Evolutionary conservation across 1,140 invertebrate species (phyloP), one percentile per base, ranked within the genome.

Genomic region (Paralvinella palmiformis): DNA sequence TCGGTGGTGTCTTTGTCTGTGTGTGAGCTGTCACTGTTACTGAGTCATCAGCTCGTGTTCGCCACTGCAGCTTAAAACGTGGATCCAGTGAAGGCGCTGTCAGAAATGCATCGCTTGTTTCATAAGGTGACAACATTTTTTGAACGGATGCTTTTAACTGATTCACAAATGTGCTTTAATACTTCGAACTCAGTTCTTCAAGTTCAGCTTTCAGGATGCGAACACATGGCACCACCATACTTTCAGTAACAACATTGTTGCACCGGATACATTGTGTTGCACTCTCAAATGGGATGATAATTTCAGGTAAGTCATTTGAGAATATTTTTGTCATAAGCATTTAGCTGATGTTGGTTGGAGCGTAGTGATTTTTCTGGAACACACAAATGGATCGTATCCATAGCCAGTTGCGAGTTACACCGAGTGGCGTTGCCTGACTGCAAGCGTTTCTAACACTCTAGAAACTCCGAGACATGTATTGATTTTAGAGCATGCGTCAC

Each of bases 141-240:
- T 48, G 45, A n/a, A 48, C 45, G 27, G 45, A 48, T 48, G 27
- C 45, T 7, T 48, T 48, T 48, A 6, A 48, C 6, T 3, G 6
- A 48, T n/a, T 48, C n/a, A 48, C 45, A 48, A 48, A 48, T 6
- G 20, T 48, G 27, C 45, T 48, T 17, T 48, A 22, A 24, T 48
- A 48, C 15, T 48, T 48, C 27, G 20, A n/a, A 48, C 45, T 48
- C 45, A 48, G 45, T 48, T n/a, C 45, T 48, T n/a, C 45, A 22
- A 48, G 13, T 44, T 5, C 45, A 22, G 45, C 20, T 15, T 48
- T 48, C 67, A 72, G 56, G 66, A 73, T 48, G 70, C 71, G 45
- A 72, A 72, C 4, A 66, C 69, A 13, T 72, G 69, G 24, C 24
- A n/a, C 50, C 13, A 73, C 69, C 0, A 27, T 52, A 22, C 15